A percentile compares a stretch with the other conserved stretches of the same genome.
Evolutionary conservation across 2,797 vertebrate genomes (phyloP).

Genomic region (Avahi laniger): DNA sequence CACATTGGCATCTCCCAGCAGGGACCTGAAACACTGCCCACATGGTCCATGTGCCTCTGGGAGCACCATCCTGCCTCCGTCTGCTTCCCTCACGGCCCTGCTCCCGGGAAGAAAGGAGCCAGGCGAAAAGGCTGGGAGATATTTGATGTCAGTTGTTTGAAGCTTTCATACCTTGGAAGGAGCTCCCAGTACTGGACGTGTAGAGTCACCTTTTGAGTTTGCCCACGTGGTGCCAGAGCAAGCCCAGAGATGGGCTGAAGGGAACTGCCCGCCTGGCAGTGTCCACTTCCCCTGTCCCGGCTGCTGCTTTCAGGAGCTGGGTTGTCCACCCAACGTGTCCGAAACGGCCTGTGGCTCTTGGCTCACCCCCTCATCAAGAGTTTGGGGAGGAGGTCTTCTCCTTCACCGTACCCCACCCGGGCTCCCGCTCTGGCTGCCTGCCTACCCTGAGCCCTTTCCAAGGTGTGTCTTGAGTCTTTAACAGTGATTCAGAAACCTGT

Average conservation of each 20-base stretch:
- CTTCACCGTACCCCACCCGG: too few species aligned
- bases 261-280: accelerated
- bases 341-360: background rate
- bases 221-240: background rate
- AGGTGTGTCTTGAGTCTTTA: background rate
- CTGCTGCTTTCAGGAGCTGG: background rate
- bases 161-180: background rate
- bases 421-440: background rate
- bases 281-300: background rate
- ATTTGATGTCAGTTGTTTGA: background rate
- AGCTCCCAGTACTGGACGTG: background rate
- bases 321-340: background rate
- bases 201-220: background rate
- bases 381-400: background rate
- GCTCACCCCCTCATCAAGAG: background rate
- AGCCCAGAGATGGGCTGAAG: background rate
- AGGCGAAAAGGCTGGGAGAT: background rate
- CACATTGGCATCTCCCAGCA: background rate
- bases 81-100: background rate
- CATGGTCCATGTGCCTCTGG: background rate
- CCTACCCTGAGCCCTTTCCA: background rate
- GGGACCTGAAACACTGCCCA: background rate
- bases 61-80: background rate
- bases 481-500: background rate
- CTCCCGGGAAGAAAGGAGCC: background rate